Evolutionary conservation across 1,140 invertebrate species (phyloP), one percentile per base, ranked within the genome.

Genomic region (Tetramorium simillimum): DNA sequence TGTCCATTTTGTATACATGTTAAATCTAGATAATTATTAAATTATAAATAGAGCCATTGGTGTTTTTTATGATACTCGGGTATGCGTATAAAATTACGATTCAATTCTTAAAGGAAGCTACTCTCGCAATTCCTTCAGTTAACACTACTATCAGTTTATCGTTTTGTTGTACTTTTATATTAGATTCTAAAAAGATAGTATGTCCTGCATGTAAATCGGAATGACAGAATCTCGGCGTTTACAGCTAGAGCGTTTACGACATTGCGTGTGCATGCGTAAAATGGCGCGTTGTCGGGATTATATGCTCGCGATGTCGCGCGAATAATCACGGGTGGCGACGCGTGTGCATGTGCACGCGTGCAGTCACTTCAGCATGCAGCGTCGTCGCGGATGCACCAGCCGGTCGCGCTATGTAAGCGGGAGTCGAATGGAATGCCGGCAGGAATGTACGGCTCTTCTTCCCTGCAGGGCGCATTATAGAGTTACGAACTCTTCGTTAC

Each of bases 401-500:
- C 60, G 78, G 86, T 56, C 70, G 69, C 73, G 89, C 81, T 72
- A 72, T 78, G 78, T 73, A 87, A 91, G 87, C 88, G 80, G 90
- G 84, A 91, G 85, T 91, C 62, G 80, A 82, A 77, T 84, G 89
- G 90, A 91, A 89, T 86, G 91, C 86, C 81, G 84, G 86, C 72
- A 87, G 90, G 91, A 92, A 90, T 92, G 80, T 90, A 84, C 62
- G 63, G 33, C 67, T 58, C 53, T 85, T 88, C 87, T 78, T 86
- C 87, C 87, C 90, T 80, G 84, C 90, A 88, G 87, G 80, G 87
- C 80, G 89, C 89, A 91, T 91, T 91, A 91, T 89, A 86, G 76
- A 91, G 90, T 91, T 90, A 91, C 91, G 86, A 91, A 90, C 86
- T 90, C 82, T 65, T 86, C 60, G 77, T 90, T 92, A 87, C 88